These are phyloP conservation scores for Agrotis clavis DNA, from an alignment of 2,888 invertebrate species.

Conservation along the genomic window DNA sequence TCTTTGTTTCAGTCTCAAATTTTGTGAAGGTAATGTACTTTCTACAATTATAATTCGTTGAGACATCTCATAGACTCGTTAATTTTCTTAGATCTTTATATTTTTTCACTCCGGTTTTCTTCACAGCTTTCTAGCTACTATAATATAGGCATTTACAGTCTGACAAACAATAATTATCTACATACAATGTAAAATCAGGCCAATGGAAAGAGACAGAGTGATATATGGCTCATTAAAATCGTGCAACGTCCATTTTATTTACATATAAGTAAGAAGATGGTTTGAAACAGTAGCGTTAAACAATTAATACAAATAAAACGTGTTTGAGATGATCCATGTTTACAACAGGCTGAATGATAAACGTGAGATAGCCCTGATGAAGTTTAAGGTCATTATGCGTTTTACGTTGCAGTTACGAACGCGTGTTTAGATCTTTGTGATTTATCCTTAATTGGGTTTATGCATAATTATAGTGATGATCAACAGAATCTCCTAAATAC, in stretches of 20 bases:
- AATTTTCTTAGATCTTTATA: background rate
- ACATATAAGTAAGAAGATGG: background rate
- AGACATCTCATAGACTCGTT: background rate
- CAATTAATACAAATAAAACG: slow-evolving; percentile 40
- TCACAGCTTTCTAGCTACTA: background rate
- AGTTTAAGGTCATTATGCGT: slow-evolving; percentile 63
- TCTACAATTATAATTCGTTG: background rate
- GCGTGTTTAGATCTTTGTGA: slow-evolving; percentile 26
- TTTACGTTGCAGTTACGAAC: slow-evolving; percentile 11
- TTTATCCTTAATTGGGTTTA: slow-evolving; percentile 17
- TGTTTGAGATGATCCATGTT: slow-evolving; percentile 56
- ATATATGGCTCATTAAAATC: slow-evolving; percentile 10
- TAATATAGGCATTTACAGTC: background rate
- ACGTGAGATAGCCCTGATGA: slow-evolving; percentile 54
- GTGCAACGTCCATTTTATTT: slow-evolving; percentile 14
- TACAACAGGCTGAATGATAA: slow-evolving; percentile 51
- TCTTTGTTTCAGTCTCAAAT: too few species aligned
- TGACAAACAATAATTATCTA: background rate
- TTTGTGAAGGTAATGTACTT: slow-evolving; percentile 5
- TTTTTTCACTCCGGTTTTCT: background rate
- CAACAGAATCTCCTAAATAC: too few species aligned
- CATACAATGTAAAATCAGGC: slow-evolving; percentile 15
- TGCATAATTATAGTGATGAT: background rate
- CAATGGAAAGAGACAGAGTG: background rate
- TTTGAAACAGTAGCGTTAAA: slow-evolving; percentile 14